Conservation (phyloP, 2,888 invertebrate species). For the Steromphala cineraria region DNA sequence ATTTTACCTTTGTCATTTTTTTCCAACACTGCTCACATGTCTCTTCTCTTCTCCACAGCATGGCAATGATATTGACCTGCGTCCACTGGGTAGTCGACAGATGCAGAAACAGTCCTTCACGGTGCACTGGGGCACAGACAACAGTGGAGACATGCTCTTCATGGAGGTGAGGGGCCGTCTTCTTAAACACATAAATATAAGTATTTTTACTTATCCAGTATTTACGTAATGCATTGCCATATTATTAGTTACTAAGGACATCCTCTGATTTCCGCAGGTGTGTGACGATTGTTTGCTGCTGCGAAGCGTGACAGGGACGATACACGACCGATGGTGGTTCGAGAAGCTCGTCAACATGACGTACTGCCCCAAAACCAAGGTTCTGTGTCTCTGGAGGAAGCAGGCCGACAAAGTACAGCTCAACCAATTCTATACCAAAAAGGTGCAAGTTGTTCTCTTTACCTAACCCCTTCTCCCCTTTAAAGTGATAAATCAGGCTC, state of each 20-base stretch:
- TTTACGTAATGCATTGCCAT: too few species aligned
- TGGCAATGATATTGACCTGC: slow-evolving; percentile 97
- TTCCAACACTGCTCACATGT: too few species aligned
- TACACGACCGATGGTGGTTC: slow-evolving; percentile 91
- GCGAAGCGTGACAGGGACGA: slow-evolving; percentile 78
- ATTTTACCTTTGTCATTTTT: too few species aligned
- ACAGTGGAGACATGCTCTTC: slow-evolving; percentile 83
- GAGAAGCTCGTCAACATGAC: slow-evolving; percentile 99
- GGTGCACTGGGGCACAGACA: slow-evolving; percentile 96
- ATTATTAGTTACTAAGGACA: too few species aligned
- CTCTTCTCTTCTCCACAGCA: slow-evolving; percentile 80
- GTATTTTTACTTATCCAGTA: too few species aligned
- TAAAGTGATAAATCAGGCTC: too few species aligned
- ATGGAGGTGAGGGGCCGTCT: slow-evolving; percentile 76
- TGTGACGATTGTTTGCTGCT: slow-evolving; percentile 89
- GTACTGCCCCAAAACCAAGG: slow-evolving; percentile 97
- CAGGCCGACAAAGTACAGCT: slow-evolving; percentile 80
- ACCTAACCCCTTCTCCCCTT: too few species aligned
- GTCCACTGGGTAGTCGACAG: slow-evolving; percentile 94
- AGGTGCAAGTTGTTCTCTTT: slow-evolving; percentile 80
- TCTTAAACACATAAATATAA: too few species aligned
- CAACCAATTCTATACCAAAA: slow-evolving; percentile 98
- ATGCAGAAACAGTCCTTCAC: slow-evolving; percentile 98
- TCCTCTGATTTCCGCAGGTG: slow-evolving; percentile 80
- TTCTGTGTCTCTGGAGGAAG: slow-evolving; percentile 96